These are phyloP conservation scores for Forbesichthys papilliferus DNA, from an alignment of 2,113 vertebrate species.

Conservation along the genomic window DNA sequence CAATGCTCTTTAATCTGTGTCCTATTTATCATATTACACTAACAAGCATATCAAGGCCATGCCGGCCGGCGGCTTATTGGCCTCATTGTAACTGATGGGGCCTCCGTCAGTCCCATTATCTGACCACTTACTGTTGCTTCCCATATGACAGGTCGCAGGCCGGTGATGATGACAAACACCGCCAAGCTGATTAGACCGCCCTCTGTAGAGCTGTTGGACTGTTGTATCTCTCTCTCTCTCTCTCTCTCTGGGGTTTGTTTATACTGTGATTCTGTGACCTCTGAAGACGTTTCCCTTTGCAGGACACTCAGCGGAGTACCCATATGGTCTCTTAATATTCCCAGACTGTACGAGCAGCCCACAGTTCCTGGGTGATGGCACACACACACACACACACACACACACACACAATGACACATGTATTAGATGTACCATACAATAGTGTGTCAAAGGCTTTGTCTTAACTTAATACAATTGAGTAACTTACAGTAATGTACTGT, in stretches of 20 bases:
- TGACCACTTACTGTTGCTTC: slow-evolving; percentile 31
- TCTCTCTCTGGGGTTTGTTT: background rate
- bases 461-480: too few relatives aligned
- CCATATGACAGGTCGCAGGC: slow-evolving; percentile 32
- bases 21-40: slow-evolving; percentile 65
- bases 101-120: slow-evolving; percentile 43
- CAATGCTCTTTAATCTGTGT: slow-evolving; percentile 65
- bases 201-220: background rate
- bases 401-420: background rate
- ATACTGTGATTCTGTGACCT: slow-evolving; percentile 26
- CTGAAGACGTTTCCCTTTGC: slow-evolving; percentile 14
- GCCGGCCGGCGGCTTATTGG: slow-evolving; percentile 41
- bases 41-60: slow-evolving; percentile 48
- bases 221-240: background rate
- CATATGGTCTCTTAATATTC: slow-evolving; percentile 49
- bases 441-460: too few relatives aligned
- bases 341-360: slow-evolving; percentile 11
- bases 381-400: background rate
- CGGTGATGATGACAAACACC: slow-evolving; percentile 35
- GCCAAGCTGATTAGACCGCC: slow-evolving; percentile 9
- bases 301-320: slow-evolving; percentile 12
- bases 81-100: slow-evolving; percentile 40
- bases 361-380: background rate
- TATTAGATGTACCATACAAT: too few relatives aligned
- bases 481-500: too few relatives aligned